Conservation (phyloP, 2,113 vertebrate genomes). For the Microcebus tavaratra region DNA sequence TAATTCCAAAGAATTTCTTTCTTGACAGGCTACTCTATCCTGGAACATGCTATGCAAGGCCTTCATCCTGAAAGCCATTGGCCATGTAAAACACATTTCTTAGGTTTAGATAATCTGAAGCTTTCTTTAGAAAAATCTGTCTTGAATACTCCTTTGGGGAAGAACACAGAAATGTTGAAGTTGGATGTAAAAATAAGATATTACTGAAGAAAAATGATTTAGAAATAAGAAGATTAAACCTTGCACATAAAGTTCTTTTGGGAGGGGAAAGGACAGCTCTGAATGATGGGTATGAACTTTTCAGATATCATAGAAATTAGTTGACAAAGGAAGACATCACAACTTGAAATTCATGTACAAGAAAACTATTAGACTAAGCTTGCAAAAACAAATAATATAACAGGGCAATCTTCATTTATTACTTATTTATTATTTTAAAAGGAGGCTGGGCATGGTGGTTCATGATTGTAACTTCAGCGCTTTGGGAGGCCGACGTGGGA, state of each 20-base stretch:
- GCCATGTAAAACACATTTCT: not conserved
- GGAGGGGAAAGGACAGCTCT: not conserved
- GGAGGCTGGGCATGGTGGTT: not conserved
- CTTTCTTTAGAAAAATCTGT: not conserved
- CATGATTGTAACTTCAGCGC: not conserved
- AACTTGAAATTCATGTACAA: not conserved
- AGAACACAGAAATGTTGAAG: not conserved
- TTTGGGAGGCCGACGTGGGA: not conserved
- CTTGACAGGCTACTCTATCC: not conserved
- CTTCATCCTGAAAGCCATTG: not conserved
- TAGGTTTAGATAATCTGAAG: not conserved
- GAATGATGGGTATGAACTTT: not conserved
- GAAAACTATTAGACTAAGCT: not conserved
- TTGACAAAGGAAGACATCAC: not conserved
- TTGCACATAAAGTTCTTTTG: not conserved
- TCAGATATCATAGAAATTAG: not conserved
- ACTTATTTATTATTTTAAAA: not conserved
- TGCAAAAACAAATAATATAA: not conserved
- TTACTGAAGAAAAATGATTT: not conserved
- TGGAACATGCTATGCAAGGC: not conserved
- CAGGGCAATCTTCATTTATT: not conserved
- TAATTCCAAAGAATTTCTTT: conserved; percentile 3
- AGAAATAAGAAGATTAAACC: conserved; percentile 8
- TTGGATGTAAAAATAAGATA: not conserved
- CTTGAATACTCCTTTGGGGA: not conserved